Conservation (phyloP, 2,113 vertebrate genomes). For the Garra rufa region DNA sequence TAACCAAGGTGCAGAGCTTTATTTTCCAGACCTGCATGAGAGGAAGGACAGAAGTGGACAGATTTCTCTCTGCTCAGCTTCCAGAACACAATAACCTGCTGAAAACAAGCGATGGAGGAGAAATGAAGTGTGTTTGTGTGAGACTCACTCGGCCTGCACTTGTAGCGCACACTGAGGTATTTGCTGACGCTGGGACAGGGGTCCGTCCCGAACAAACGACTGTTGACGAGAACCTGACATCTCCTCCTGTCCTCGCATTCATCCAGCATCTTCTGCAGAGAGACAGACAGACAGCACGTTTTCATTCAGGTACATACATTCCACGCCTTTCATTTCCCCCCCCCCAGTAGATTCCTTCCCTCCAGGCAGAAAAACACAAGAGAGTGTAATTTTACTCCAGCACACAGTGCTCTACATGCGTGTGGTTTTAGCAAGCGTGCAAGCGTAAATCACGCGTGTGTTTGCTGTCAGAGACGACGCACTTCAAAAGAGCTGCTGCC, state of each 20-base stretch:
- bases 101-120: too few species aligned
- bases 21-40: constrained; percentile 19
- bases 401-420: constrained; percentile 2
- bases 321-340: constrained; percentile 34
- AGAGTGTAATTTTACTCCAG: not conserved
- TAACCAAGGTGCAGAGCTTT: not conserved
- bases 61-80: constrained; percentile 26
- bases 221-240: constrained; percentile 88
- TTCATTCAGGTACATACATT: constrained; percentile 64
- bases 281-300: not conserved
- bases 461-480: constrained; percentile 13
- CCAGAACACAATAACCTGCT: constrained; percentile 13
- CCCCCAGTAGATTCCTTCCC: constrained; percentile 18
- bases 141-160: constrained; percentile 90
- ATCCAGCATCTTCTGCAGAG: constrained; percentile 87
- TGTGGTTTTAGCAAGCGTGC: constrained; percentile 33
- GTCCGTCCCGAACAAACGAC: constrained; percentile 84
- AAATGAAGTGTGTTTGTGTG: too few species aligned
- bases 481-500: constrained; percentile 30
- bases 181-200: constrained; percentile 86
- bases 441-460: constrained; percentile 37
- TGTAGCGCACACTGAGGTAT: constrained; percentile 88
- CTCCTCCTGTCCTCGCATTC: constrained; percentile 90
- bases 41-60: not conserved
- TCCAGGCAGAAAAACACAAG: constrained; percentile 25